phyloP scores from a whole-genome alignment of 2,888 invertebrate genomes.

The Antheraea yamamai region DNA sequence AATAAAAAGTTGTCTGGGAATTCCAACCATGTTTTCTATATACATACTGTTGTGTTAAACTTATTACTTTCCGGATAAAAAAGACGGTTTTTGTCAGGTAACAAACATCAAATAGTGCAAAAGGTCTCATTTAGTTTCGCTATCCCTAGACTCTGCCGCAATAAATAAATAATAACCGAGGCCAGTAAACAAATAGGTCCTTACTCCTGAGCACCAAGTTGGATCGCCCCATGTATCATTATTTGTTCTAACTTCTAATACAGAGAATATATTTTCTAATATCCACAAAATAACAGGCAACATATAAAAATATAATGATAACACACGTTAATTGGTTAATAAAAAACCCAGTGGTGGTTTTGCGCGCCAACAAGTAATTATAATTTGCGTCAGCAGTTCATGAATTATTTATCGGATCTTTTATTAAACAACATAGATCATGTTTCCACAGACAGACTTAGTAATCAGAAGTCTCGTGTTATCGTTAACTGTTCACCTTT shows the following conservation, averaged over 20 bases:
- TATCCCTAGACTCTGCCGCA: no score
- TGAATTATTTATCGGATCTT: conserved; percentile 14
- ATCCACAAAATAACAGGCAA: background rate
- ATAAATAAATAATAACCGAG: background rate
- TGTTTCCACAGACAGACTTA: conserved; percentile 12
- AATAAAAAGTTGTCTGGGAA: no score
- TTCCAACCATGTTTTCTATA: no score
- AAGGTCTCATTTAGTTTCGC: no score
- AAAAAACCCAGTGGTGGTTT: background rate
- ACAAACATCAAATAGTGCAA: no score
- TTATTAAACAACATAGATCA: no score
- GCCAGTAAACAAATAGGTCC: background rate
- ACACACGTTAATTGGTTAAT: background rate
- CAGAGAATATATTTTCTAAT: background rate
- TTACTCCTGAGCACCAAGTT: background rate
- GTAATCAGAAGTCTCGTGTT: conserved; percentile 11
- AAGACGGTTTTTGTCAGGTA: no score
- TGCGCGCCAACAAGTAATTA: background rate
- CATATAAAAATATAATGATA: background rate
- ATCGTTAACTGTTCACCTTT: conserved; percentile 31
- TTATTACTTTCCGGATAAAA: no score
- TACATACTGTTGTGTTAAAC: no score
- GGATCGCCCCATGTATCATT: background rate
- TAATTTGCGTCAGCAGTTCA: conserved; percentile 9
- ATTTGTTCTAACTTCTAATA: background rate